Conservation (phyloP, 2,888 invertebrate genomes). For the Apotomis turbidana region DNA sequence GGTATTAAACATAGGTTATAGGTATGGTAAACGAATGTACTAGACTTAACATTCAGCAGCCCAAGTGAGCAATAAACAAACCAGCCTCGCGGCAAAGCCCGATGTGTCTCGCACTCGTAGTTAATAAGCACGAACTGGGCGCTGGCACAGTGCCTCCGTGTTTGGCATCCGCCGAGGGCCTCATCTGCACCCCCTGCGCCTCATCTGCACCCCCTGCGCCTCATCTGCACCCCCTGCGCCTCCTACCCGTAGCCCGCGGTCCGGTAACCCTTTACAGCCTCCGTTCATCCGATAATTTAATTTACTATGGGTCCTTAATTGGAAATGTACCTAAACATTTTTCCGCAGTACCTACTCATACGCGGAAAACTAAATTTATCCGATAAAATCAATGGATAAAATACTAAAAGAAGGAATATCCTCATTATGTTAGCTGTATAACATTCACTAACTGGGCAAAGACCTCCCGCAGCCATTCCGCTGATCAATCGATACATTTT, state of each 20-base stretch:
- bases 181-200: too few species aligned
- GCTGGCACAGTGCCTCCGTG: slow-evolving; percentile 14
- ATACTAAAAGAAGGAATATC: too few species aligned
- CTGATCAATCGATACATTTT: too few species aligned
- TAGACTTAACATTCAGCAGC: neutral
- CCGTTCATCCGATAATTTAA: slow-evolving; percentile 4
- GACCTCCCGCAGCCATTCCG: too few species aligned
- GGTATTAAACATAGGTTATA: too few species aligned
- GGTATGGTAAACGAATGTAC: neutral
- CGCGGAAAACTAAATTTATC: too few species aligned
- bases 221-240: neutral
- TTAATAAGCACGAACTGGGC: slow-evolving; percentile 12
- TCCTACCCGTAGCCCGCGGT: too few species aligned
- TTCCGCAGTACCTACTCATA: too few species aligned
- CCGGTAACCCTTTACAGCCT: neutral
- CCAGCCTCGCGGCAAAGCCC: neutral
- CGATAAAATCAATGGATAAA: too few species aligned
- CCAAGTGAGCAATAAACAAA: neutral
- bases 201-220: too few species aligned
- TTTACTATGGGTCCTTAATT: neutral
- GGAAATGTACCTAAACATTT: neutral
- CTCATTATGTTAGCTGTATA: too few species aligned
- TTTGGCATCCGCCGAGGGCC: neutral
- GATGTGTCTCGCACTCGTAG: slow-evolving; percentile 7
- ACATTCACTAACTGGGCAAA: too few species aligned